Percentiles rank a stretch among this genome's conserved stretches.
phyloP scores from a whole-genome alignment of 1,140 invertebrate genomes.

The Mylabris phalerata region DNA sequence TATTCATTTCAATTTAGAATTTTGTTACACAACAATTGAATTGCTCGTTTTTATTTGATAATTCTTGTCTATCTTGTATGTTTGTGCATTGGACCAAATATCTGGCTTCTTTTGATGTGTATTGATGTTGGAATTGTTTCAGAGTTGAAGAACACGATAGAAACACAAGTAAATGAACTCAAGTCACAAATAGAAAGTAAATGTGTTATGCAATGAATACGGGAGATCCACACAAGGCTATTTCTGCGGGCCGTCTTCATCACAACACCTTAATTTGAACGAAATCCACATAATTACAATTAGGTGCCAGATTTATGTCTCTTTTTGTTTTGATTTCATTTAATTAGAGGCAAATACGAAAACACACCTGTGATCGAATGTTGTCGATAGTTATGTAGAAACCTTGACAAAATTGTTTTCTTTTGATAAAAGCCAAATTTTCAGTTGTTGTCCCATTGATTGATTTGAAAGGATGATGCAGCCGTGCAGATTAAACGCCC shows the following conservation, averaged over 20 bases:
- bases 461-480: conserved; percentile 11
- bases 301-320: background rate
- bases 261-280: conserved; percentile 7
- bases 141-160: conserved; percentile 92
- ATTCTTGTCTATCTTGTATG: no score
- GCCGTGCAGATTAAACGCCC: conserved; percentile 23
- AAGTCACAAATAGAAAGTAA: conserved; percentile 91
- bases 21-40: no score
- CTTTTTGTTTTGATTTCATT: background rate
- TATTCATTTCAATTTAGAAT: no score
- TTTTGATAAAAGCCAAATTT: background rate
- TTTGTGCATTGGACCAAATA: no score
- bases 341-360: background rate
- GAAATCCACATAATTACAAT: conserved; percentile 2
- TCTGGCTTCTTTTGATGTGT: conserved; percentile 17
- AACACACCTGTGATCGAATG: conserved; percentile 18
- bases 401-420: background rate
- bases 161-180: conserved; percentile 89
- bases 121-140: conserved; percentile 45
- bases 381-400: conserved; percentile 1
- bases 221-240: conserved; percentile 35
- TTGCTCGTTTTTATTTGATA: no score
- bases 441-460: background rate
- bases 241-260: conserved; percentile 32
- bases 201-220: conserved; percentile 78